Base-by-base conservation (phyloP, 2,888 invertebrate species). In the Caenorhabditis imperialis region DNA sequence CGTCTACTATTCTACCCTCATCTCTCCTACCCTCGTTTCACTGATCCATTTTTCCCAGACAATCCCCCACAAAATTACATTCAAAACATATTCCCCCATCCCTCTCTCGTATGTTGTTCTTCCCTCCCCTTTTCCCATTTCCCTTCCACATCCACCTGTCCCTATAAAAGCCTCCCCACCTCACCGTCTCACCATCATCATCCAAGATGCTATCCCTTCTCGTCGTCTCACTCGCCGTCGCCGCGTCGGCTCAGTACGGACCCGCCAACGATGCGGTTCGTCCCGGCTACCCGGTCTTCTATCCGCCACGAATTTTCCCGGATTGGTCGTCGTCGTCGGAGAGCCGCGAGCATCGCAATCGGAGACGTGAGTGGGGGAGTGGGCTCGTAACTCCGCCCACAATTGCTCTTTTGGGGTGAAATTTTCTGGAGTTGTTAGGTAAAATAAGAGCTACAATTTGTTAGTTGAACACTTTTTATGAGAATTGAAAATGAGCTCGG, bases 141-240 rank as follows among this genome's bases (percentile, higher is more conserved):
- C 38, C 25, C 38, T 23, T 10, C 20, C 30, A 61, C 61, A 61
- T 61, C 35, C 40, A 12, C 14, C 40, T 33, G 22, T 33, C 30
- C 30, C 10, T 70, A 70, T 61, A 70, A 70, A 67, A 67, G 27
- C 10, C 27, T n/a, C 14, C 18, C 35, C 14, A 7, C 25, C 8
- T 1, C n/a, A 10, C 12, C 10, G 7, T 44, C 20, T 14, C 37
- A 40, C 12, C 4, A 44, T n/a, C 57, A 69, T 53, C 58, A 38
- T 47, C 53, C 27, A 16, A 54, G 50, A 70, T 70, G 70, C 53
- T 70, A 42, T 45, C 37, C 37, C 30, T 61, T 40, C 55, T 61
- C 20, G 61, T 50, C 30, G 12, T 70, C 23, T 65, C 65, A 3
- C 12, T 65, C 23, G 65, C 50, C n/a, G 33, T 61, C 14, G 7